Evolutionary conservation across 2,113 vertebrate genomes (phyloP), one percentile per base, ranked within the genome.

Genomic region (Helogale parvula): DNA sequence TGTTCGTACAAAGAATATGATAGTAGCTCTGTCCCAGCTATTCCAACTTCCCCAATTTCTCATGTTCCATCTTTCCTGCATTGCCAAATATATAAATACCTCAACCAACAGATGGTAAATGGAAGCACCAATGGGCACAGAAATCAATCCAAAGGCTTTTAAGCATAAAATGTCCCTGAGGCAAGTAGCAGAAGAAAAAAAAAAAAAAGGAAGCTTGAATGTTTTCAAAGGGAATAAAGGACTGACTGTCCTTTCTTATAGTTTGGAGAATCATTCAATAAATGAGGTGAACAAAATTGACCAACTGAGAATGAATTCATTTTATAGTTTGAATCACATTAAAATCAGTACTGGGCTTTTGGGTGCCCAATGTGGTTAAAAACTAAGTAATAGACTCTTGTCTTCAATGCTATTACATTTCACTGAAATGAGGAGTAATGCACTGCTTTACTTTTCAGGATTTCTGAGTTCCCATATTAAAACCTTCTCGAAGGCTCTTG

Each of bases 21-120:
- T 27, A 83, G 13, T 35, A 60, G 27, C 45, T 86, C 15, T 84
- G 33, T 90, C 12, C 19, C 94, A 19, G 63, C 38, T 66, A 52
- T 65, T 90, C 41, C 92, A 50, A 86, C 4, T 13, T 92, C 35
- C 52, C 38, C 45, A 88, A 21, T 71, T 45, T 77, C 52, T 95
- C 81, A 38, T 54, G 2, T 50, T 25, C 3, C 23, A 1, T 77
- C 86, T 89, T 96, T 77, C 50, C 63, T 29, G 7, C 88, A 69
- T 95, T 97, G 90, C 95, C 92, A 95, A 93, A 88, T 92, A 90
- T 77, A 95, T n/a, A 93, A 90, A 65, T 27, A 50, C 16, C 66
- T 80, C 76, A 92, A 86, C 76, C 29, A 97, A 88, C 96, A 98
- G 94, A 98, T 98, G 98, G 94, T 19, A 90, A 92, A 90, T 96